Base-by-base conservation (phyloP, 2,113 vertebrate genomes). In the Notiomystis cincta region DNA sequence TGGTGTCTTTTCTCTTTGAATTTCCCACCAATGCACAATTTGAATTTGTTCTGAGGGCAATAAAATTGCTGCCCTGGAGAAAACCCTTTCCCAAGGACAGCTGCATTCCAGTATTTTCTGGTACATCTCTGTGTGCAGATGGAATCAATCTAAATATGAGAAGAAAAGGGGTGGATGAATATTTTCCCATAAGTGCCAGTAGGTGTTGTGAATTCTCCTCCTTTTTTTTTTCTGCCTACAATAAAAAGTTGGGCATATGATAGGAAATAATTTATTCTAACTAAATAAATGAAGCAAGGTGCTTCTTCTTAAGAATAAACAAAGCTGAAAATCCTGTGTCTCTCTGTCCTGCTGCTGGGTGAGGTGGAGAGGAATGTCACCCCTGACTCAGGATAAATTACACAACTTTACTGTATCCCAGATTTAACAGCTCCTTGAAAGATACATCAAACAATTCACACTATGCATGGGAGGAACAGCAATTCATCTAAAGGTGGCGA, bases 401-500 rank as follows among this genome's bases (percentile, higher is more conserved):
- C 50, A 56, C 0, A 28, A 77, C 65, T 90, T 85, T 27, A 28
- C 58, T 62, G 37, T 56, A 66, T 72, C 79, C 88, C 79, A 67
- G 64, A 44, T 85, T 94, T 93, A 95, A 83, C 85, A 86, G 95
- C 78, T 95, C 22, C 76, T 86, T 73, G 60, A 91, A 82, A 88
- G 95, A 88, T 72, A 64, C 67, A 88, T 91, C 88, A 88, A 88
- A 94, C 87, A 85, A 77, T 94, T 97, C 92, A 56, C 85, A 80
- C 90, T 71, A 3, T 86, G 88, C 79, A 83, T 88, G 64, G 82
- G 85, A 96, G 88, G 88, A 93, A 47, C 79, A 94, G 82, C 76
- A 92, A 93, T 96, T 94, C 64, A 88, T 93, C 88, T 83, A 14
- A 47, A 95, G 90, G 84, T 96, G 90, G 84, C 90, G 88, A 95